Percentiles rank a stretch among this genome's conserved stretches.
These are phyloP conservation scores for Bombus breviceps DNA, from an alignment of 1,140 invertebrate species.

Conservation along the genomic window DNA sequence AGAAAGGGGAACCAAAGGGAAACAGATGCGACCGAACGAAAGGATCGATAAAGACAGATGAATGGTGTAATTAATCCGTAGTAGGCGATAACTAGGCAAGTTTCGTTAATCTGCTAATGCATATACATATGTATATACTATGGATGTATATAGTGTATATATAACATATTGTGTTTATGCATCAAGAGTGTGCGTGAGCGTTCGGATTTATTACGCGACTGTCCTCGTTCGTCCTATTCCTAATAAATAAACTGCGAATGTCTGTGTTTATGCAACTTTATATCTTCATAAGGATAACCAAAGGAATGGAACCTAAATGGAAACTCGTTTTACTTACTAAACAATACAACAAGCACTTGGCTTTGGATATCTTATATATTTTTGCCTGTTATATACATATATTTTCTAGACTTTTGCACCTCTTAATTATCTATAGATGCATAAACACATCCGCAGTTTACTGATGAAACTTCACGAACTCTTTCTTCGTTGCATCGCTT, in stretches of 20 bases:
- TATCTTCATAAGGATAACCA: not conserved
- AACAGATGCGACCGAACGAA: slow-evolving; percentile 8
- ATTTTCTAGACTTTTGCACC: not conserved
- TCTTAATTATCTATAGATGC: not conserved
- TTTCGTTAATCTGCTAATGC: slow-evolving; percentile 36
- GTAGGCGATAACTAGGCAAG: not conserved
- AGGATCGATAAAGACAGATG: not conserved
- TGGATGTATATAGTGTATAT: slow-evolving; percentile 28
- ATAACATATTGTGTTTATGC: slow-evolving; percentile 40
- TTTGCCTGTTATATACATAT: not conserved
- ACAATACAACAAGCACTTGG: not conserved
- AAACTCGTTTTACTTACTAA: not conserved
- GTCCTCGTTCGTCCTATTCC: slow-evolving; percentile 13
- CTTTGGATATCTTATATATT: not conserved
- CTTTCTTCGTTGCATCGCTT: slow-evolving; percentile 21
- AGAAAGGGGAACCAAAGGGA: slow-evolving; percentile 26
- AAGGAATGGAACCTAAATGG: not conserved
- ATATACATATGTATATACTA: slow-evolving; percentile 17
- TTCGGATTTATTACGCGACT: slow-evolving; percentile 37
- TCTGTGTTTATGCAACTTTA: not conserved
- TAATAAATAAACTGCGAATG: not conserved
- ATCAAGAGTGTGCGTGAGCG: slow-evolving; percentile 47
- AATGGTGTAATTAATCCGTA: not conserved
- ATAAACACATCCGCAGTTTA: not conserved
- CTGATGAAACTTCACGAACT: slow-evolving; percentile 11